Conservation (phyloP, 35 echinoderm and acorn worm genomes). For the Strongylocentrotus purpuratus region DNA sequence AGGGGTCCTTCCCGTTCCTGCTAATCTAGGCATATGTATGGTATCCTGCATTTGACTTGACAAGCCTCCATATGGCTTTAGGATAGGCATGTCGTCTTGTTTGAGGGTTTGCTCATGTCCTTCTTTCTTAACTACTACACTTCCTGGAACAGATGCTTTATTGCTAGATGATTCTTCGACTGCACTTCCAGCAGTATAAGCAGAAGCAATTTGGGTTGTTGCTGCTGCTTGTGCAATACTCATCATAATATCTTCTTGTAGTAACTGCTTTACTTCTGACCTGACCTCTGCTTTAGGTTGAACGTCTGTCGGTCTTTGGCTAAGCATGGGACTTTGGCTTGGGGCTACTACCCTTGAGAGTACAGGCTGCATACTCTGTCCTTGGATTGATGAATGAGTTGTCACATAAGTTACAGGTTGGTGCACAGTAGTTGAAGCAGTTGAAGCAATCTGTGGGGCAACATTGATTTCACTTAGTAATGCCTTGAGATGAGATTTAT, state of each 20-base stretch:
- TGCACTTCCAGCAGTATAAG: neutral
- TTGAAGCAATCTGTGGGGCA: neutral
- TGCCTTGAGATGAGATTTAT: constrained; percentile 67
- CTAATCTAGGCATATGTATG: neutral
- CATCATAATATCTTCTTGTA: constrained; percentile 33
- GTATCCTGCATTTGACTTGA: constrained; percentile 14
- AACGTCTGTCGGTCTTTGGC: neutral
- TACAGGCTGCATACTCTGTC: neutral
- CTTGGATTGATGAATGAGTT: neutral
- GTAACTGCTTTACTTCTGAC: constrained; percentile 34
- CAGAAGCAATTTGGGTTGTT: neutral
- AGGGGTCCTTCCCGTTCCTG: neutral
- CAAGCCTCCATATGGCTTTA: constrained; percentile 34
- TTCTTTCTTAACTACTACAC: constrained; percentile 14
- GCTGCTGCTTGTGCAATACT: neutral
- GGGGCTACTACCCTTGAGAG: neutral
- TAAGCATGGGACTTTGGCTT: neutral
- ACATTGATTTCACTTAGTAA: constrained; percentile 66
- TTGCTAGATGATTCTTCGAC: neutral
- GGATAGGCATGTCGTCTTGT: constrained; percentile 37
- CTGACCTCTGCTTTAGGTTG: neutral
- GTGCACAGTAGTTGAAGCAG: neutral
- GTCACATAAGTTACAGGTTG: neutral
- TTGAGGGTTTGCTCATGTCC: neutral
- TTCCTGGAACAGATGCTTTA: neutral